Base-by-base conservation (phyloP, 2,888 invertebrate genomes). In the Nymphalis urticae region DNA sequence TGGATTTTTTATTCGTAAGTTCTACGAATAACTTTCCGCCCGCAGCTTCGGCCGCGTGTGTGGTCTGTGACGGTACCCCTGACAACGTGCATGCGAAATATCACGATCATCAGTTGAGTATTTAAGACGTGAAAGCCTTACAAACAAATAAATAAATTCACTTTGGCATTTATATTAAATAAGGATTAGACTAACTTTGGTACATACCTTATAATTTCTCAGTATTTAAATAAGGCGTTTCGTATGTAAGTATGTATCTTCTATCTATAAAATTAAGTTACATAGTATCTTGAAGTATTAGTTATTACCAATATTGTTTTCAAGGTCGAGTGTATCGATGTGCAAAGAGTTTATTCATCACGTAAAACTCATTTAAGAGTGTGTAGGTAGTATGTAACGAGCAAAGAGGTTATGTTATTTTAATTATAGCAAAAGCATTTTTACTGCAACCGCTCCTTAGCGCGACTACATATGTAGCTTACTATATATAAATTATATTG, bases 391-490 rank as follows among this genome's bases (percentile, higher is more conserved):
- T 51, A 53, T 47, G 53, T 68, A 21, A 61, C 36, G 36, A 27
- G 24, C 27, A 24, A 48, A 48, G 48, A 53, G 53, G 53, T 32
- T 62, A 53, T 68, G 63, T 69, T 65, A 19, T 69, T 48, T 69
- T 66, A 69, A 69, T 69, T 69, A 69, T 66, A 56, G 58, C n/a
- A 69, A 66, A 65, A 69, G 69, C 65, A 51, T 58, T 62, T 69
- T 69, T 65, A 69, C n/a, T 17, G 7, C 65, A 4, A 48, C 65
- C 65, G 47, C 62, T 65, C 69, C 69, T 65, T 62, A 62, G 27
- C n/a, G 17, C 27, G 17, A 47, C 19, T 42, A 36, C 24, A 16
- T 62, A 62, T 48, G 36, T 21, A 62, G 21, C 54, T 62, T n/a
- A 1, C 6, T 32, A 32, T 32, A 32, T 32, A 32, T 5, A 32